Evolutionary conservation across 2,113 vertebrate species (phyloP).

Genomic region (Promerops cafer): DNA sequence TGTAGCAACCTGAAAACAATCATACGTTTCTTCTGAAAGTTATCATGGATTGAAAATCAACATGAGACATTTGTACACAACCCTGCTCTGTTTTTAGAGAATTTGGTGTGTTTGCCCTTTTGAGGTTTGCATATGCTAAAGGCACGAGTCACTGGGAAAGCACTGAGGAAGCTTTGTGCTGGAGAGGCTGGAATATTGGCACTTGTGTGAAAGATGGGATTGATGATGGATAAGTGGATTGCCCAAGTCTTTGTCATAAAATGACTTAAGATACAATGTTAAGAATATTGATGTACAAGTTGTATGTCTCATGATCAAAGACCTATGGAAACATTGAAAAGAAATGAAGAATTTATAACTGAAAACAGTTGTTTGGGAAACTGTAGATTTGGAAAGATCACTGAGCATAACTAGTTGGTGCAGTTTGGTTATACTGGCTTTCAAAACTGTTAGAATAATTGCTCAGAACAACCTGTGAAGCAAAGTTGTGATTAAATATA

Average conservation of each 20-base stretch:
- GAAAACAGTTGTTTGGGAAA: neutral
- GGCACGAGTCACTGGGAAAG: neutral
- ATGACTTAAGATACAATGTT: neutral
- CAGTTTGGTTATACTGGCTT: neutral
- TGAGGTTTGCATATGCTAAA: neutral
- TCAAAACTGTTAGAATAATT: neutral
- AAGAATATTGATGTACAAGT: neutral
- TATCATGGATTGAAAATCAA: neutral
- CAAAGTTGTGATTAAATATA: neutral
- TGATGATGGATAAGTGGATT: neutral
- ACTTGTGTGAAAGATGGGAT: neutral
- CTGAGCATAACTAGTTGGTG: neutral
- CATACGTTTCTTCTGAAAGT: neutral
- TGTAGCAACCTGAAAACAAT: neutral
- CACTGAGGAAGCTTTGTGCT: neutral
- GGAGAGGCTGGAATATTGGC: neutral
- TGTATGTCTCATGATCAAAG: neutral
- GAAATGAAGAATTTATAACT: neutral
- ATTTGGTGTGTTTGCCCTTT: neutral
- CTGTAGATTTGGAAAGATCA: neutral
- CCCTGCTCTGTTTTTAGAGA: neutral
- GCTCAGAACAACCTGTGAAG: neutral
- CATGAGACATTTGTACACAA: neutral
- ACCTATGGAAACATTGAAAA: neutral
- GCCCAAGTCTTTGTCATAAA: neutral